These are phyloP conservation scores for Ploceus nigricollis DNA, from an alignment of 2,113 vertebrate genomes.

Conservation along the genomic window DNA sequence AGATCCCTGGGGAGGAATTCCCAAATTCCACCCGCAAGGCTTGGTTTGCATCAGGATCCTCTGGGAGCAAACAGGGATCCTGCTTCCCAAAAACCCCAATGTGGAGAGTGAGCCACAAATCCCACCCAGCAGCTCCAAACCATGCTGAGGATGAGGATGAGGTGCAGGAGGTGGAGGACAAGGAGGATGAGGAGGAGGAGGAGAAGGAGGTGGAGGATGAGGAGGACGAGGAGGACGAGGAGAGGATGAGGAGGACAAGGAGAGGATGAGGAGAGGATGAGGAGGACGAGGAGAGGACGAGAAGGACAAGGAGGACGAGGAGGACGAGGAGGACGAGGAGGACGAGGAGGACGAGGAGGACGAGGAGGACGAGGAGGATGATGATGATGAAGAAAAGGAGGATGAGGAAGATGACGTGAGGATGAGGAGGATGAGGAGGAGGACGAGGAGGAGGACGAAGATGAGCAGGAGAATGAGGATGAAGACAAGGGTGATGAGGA, in stretches of 20 bases:
- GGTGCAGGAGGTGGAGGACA: neutral
- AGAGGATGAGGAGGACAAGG: neutral
- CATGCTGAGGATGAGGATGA: neutral
- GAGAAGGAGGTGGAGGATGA: neutral
- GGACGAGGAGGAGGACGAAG: neutral
- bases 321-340: accelerated
- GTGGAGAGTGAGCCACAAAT: too few species aligned
- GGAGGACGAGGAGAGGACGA: accelerated
- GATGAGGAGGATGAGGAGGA: neutral
- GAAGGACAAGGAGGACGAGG: accelerated
- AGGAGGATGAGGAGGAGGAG: neutral
- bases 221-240: accelerated
- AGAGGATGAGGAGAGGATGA: neutral
- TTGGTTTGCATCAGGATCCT: neutral
- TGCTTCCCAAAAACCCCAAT: accelerated
- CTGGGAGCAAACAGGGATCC: neutral
- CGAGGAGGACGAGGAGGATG: accelerated
- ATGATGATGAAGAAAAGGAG: neutral
- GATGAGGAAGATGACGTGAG: neutral
- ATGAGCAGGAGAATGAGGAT: accelerated
- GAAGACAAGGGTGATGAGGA: neutral
- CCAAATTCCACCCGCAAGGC: neutral
- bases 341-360: accelerated
- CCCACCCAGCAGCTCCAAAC: neutral
- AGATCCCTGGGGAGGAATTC: neutral